Evolutionary conservation across 1,140 invertebrate species (phyloP).

Genomic region (Metopolophium dirhodum): DNA sequence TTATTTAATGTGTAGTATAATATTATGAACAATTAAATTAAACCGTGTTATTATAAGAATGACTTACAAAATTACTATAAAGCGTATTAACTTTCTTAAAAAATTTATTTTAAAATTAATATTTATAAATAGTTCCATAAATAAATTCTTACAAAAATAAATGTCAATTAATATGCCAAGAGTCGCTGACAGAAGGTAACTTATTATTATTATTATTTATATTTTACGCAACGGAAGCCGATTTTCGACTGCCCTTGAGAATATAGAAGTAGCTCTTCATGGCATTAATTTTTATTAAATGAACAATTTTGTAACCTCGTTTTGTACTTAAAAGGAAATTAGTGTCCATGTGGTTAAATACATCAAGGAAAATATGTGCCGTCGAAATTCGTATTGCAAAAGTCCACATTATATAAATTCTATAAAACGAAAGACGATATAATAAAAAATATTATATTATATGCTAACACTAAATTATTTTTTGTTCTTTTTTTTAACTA

Average conservation of each 20-base stretch:
- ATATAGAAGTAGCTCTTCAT: slow-evolving; percentile 33
- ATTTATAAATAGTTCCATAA: background rate
- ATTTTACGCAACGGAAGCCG: slow-evolving; percentile 11
- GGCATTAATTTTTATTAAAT: slow-evolving; percentile 30
- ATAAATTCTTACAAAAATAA: background rate
- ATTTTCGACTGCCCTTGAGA: slow-evolving; percentile 47
- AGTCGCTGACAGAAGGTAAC: background rate
- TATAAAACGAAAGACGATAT: background rate
- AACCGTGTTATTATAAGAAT: background rate
- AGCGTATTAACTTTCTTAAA: background rate
- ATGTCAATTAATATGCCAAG: slow-evolving; percentile 20
- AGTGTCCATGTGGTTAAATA: background rate
- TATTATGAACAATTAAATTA: background rate
- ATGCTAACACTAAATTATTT: background rate
- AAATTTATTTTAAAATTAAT: background rate
- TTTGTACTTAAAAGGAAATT: slow-evolving; percentile 46
- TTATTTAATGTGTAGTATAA: background rate
- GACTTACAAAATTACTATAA: background rate
- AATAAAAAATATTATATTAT: background rate
- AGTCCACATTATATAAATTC: background rate
- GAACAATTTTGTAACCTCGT: slow-evolving; percentile 50
- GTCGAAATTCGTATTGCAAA: background rate
- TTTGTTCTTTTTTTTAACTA: background rate
- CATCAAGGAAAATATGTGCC: slow-evolving; percentile 20
- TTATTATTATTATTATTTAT: slow-evolving; percentile 22